A percentile compares a stretch with the other conserved stretches of the same genome.
These are phyloP conservation scores for Shinisaurus crocodilurus DNA, from an alignment of 2,113 vertebrate species.

Conservation along the genomic window DNA sequence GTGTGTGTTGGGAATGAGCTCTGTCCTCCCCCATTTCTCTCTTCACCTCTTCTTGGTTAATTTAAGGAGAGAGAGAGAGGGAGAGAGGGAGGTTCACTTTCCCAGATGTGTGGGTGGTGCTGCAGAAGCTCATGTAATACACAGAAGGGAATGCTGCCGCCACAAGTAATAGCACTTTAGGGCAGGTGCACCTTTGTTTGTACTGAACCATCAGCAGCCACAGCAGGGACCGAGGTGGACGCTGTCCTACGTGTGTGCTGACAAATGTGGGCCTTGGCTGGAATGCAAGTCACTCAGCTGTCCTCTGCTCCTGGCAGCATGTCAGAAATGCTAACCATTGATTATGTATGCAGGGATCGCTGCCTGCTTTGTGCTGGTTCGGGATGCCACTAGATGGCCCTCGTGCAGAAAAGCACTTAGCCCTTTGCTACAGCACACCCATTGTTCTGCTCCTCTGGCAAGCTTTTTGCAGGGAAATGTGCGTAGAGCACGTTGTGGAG, in stretches of 20 bases:
- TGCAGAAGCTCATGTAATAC: background rate
- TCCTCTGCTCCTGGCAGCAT: conserved; percentile 2
- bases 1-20: fast-evolving
- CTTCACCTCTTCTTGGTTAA: conserved; percentile 18
- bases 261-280: conserved; percentile 43
- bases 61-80: conserved; percentile 6
- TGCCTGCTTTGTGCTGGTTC: background rate
- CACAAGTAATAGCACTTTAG: background rate
- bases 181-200: conserved; percentile 32
- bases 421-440: conserved; percentile 3
- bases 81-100: conserved; percentile 9
- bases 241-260: conserved; percentile 41
- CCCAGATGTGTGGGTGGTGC: conserved; percentile 13
- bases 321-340: conserved; percentile 17
- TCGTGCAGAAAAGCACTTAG: background rate
- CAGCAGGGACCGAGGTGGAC: conserved; percentile 22
- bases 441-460: background rate
- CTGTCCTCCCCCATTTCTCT: conserved; percentile 4
- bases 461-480: background rate
- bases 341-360: background rate
- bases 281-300: conserved; percentile 52
- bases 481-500: background rate
- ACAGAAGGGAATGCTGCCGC: background rate
- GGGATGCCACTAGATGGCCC: conserved; percentile 29
- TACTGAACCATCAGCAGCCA: conserved; percentile 43